Conservation (phyloP, 2,888 invertebrate genomes). For the Agriopis leucophaearia region DNA sequence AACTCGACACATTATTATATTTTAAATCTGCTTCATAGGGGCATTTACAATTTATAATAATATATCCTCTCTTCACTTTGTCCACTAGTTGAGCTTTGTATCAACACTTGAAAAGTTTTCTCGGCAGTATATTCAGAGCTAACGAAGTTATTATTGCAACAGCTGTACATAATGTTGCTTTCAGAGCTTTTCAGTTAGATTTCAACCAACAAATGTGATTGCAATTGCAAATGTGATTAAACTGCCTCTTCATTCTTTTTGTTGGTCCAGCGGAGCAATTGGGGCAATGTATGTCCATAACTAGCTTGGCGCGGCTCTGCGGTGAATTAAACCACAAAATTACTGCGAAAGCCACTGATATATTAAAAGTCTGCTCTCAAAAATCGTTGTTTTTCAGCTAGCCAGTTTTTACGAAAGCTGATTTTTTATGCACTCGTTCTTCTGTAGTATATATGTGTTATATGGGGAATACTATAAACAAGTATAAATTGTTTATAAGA, state of each 20-base stretch:
- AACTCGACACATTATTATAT: too few species aligned
- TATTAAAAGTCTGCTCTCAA: background rate
- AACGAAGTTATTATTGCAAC: conserved; percentile 40
- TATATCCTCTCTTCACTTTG: background rate
- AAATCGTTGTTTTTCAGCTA: background rate
- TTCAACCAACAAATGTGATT: conserved; percentile 21
- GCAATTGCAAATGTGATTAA: conserved; percentile 36
- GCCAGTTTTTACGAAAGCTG: background rate
- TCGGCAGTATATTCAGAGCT: conserved; percentile 26
- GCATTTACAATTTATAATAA: too few species aligned
- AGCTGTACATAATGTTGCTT: conserved; percentile 28
- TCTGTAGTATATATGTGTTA: too few species aligned
- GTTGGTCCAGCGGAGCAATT: conserved; percentile 20
- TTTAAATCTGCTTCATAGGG: too few species aligned
- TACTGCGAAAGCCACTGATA: background rate
- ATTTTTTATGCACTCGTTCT: background rate
- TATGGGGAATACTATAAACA: too few species aligned
- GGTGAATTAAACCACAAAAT: conserved; percentile 2
- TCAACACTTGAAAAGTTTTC: conserved; percentile 2
- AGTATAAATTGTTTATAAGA: too few species aligned
- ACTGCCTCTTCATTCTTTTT: conserved; percentile 21
- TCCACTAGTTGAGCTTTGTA: background rate
- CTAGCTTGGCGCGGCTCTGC: background rate
- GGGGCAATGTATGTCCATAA: conserved; percentile 1
- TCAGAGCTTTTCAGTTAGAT: conserved; percentile 27